Conservation (phyloP, 2,797 vertebrate genomes). For the Rhabdophis nuchalis region DNA sequence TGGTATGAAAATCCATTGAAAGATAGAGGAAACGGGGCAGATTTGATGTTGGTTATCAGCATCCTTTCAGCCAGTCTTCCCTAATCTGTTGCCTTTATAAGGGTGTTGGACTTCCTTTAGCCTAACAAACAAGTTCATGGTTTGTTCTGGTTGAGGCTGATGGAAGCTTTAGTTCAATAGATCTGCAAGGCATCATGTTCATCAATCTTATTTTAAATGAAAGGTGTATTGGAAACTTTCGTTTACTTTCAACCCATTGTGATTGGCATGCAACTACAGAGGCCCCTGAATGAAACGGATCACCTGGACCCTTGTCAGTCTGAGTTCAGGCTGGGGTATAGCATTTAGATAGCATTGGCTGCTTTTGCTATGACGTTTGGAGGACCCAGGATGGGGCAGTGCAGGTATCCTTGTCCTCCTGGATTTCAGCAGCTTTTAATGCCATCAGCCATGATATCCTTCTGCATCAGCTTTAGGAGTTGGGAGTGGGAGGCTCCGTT, state of each 20-base stretch:
- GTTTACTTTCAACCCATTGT: background rate
- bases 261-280: background rate
- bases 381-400: too few species aligned
- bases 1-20: conserved; percentile 7
- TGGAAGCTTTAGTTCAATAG: background rate
- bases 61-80: background rate
- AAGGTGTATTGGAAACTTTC: background rate
- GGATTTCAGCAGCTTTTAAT: too few species aligned
- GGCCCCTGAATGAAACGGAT: too few species aligned
- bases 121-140: background rate
- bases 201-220: background rate
- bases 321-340: too few species aligned
- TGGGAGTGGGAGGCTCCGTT: too few species aligned
- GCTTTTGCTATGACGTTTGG: too few species aligned
- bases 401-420: too few species aligned
- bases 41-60: conserved; percentile 1
- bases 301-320: too few species aligned
- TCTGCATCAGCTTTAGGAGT: too few species aligned
- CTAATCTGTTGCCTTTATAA: background rate
- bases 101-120: background rate
- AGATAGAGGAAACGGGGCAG: conserved; percentile 11
- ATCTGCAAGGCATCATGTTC: background rate
- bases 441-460: too few species aligned
- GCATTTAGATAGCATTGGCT: too few species aligned
- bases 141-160: background rate